phyloP scores from a whole-genome alignment of 2,888 invertebrate genomes.

The Lasioglossum villosulum region DNA sequence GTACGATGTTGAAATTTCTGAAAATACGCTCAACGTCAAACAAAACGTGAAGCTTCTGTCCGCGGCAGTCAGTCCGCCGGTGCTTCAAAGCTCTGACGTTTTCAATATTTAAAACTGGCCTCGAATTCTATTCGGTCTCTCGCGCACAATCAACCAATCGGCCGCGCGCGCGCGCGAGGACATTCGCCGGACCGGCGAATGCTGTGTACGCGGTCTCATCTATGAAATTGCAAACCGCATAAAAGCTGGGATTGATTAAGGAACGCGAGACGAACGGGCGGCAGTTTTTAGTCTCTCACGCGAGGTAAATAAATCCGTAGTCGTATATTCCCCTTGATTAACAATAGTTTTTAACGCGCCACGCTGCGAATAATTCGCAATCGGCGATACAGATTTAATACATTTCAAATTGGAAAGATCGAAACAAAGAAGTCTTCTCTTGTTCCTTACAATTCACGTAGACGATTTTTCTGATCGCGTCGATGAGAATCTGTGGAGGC shows the following conservation, averaged over 20 bases:
- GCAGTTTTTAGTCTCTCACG: not conserved
- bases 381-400: not conserved
- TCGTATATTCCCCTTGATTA: not conserved
- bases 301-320: not conserved
- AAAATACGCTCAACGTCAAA: slow-evolving; percentile 73
- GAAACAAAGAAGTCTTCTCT: not conserved
- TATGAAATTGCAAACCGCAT: slow-evolving; percentile 39
- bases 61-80: slow-evolving; percentile 69
- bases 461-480: not conserved
- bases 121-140: slow-evolving; percentile 37
- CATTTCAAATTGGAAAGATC: not conserved
- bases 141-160: slow-evolving; percentile 30
- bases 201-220: slow-evolving; percentile 13
- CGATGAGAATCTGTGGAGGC: not conserved
- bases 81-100: slow-evolving; percentile 75
- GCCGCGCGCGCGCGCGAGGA: not conserved
- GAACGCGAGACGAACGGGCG: not conserved
- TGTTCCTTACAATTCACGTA: too few relatives aligned
- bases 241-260: slow-evolving; percentile 45
- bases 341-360: not conserved
- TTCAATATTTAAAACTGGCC: slow-evolving; percentile 72
- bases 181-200: slow-evolving; percentile 6
- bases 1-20: slow-evolving; percentile 73
- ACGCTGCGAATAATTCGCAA: not conserved
- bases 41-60: slow-evolving; percentile 69